Percentiles rank a stretch among this genome's conserved stretches.
Conservation (phyloP, 1,140 invertebrate genomes). For the Pollicipes pollicipes region DNA sequence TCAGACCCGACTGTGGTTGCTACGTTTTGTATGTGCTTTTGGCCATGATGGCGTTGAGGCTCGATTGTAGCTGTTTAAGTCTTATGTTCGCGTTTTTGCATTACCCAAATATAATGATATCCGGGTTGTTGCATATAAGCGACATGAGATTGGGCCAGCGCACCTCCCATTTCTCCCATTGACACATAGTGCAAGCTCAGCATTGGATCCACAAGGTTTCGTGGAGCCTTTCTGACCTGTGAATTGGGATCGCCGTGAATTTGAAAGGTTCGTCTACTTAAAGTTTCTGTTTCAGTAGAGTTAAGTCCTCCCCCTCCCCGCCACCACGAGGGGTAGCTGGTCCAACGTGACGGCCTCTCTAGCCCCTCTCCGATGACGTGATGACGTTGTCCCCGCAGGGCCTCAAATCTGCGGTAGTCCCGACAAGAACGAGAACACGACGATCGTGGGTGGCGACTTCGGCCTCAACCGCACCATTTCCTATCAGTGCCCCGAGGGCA, state of each 20-base stretch:
- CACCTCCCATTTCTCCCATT: not conserved
- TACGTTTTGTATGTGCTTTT: not conserved
- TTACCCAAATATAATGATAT: too few species aligned
- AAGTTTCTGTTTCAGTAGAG: too few species aligned
- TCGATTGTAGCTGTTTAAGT: not conserved
- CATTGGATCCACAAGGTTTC: not conserved
- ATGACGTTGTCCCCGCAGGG: conserved; percentile 33
- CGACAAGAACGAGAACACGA: conserved; percentile 64
- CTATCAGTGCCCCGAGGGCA: conserved; percentile 64
- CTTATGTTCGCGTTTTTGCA: too few species aligned
- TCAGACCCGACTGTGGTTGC: not conserved
- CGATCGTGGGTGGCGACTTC: conserved; percentile 31
- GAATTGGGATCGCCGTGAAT: not conserved
- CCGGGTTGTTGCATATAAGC: not conserved
- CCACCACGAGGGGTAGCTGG: not conserved
- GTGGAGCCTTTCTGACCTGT: not conserved
- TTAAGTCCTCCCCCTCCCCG: too few species aligned
- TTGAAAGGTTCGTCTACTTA: not conserved
- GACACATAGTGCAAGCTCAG: too few species aligned
- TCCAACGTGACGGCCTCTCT: not conserved
- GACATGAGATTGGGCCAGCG: not conserved
- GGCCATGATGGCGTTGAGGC: not conserved
- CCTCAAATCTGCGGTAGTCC: conserved; percentile 68
- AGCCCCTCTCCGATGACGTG: not conserved
- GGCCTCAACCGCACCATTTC: conserved; percentile 51